These are phyloP conservation scores for Dynastes maya DNA, from an alignment of 2,888 invertebrate genomes.

Conservation along the genomic window DNA sequence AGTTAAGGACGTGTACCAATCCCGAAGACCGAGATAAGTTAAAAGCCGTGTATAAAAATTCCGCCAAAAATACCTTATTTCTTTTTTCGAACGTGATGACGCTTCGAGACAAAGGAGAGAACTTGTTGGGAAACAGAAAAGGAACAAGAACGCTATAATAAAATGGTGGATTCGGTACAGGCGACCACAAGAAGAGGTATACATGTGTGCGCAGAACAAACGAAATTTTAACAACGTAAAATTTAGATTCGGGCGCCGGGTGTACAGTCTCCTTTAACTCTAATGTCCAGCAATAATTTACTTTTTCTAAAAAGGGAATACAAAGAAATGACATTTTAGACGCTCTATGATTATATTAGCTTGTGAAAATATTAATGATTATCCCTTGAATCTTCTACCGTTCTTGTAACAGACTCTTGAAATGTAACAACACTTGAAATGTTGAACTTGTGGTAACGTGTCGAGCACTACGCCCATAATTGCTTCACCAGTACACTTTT, in stretches of 20 bases:
- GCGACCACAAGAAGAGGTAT: slow-evolving; percentile 2
- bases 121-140: slow-evolving; percentile 27
- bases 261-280: background rate
- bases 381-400: too few species aligned
- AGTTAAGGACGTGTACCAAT: slow-evolving; percentile 40
- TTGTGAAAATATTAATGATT: too few species aligned
- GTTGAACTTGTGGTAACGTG: too few species aligned
- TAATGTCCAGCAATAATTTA: background rate
- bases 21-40: slow-evolving; percentile 63
- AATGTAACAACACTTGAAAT: too few species aligned
- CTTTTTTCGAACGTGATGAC: slow-evolving; percentile 23
- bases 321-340: too few species aligned
- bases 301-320: too few species aligned
- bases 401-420: too few species aligned
- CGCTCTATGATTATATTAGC: too few species aligned
- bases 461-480: too few species aligned
- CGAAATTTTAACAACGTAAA: slow-evolving; percentile 60
- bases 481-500: too few species aligned
- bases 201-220: slow-evolving; percentile 6
- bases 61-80: slow-evolving; percentile 65
- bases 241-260: slow-evolving; percentile 62
- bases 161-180: background rate
- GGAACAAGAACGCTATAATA: background rate
- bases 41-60: slow-evolving; percentile 68
- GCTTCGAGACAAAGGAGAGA: slow-evolving; percentile 5